Evolutionary conservation across 2,797 vertebrate species (phyloP).

Genomic region (Lepidocolaptes lacrymiger): DNA sequence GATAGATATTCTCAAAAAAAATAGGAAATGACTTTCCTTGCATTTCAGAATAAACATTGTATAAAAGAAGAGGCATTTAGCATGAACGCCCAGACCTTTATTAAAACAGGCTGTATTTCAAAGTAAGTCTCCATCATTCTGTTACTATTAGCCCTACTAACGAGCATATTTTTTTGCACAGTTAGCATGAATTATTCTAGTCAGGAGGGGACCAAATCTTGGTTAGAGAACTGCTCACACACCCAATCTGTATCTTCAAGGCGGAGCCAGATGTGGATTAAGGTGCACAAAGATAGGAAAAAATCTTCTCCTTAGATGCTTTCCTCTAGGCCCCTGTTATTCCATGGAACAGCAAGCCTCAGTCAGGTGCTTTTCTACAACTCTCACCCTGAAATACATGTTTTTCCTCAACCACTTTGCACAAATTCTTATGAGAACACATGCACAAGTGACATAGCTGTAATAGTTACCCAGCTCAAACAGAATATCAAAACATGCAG

Average conservation of each 20-base stretch:
- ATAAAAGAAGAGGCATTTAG: slow-evolving; percentile 24
- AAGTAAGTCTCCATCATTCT: not conserved
- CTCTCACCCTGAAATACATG: not conserved
- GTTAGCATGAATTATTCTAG: not conserved
- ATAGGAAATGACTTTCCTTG: slow-evolving; percentile 31
- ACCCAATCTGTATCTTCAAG: not conserved
- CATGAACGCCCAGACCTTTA: not conserved
- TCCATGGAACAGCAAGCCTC: not conserved
- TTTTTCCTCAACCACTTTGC: not conserved
- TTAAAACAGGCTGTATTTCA: slow-evolving; percentile 16
- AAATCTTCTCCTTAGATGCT: not conserved
- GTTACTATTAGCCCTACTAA: slow-evolving; percentile 32
- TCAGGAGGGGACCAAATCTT: accelerated
- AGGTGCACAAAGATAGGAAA: not conserved
- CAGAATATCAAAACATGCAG: not conserved
- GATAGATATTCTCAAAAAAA: slow-evolving; percentile 48
- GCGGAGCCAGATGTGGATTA: not conserved
- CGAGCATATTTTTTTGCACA: not conserved
- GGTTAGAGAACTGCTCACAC: not conserved
- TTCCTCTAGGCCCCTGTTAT: not conserved
- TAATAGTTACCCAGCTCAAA: not conserved
- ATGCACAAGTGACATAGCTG: not conserved
- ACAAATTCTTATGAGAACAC: not conserved
- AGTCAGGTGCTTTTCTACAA: not conserved
- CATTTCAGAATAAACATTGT: slow-evolving; percentile 47